A percentile compares a stretch with the other conserved stretches of the same genome.
Conservation (phyloP, 2,113 vertebrate genomes). For the Acanthochromis polyacanthus region DNA sequence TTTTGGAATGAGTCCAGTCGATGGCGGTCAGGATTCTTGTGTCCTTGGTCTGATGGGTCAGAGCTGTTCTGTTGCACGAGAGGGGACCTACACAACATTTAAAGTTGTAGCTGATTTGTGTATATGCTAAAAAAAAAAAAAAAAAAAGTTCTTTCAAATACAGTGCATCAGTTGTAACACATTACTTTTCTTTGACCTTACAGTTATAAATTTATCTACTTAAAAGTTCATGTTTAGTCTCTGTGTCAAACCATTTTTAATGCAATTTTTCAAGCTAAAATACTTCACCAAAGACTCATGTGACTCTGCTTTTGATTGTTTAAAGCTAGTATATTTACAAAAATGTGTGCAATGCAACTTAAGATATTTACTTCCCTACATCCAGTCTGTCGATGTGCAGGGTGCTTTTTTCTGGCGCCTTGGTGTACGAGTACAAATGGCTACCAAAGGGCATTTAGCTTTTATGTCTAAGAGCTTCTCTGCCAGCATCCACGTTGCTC, state of each 20-base stretch:
- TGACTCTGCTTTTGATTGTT: not conserved
- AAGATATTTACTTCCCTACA: constrained; percentile 33
- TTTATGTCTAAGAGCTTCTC: constrained; percentile 51
- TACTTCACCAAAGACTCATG: not conserved
- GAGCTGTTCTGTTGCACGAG: no score
- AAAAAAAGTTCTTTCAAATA: no score
- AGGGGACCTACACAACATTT: no score
- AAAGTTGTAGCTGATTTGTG: not conserved
- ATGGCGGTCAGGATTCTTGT: no score
- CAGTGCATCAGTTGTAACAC: not conserved
- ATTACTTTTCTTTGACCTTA: not conserved
- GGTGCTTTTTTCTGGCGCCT: constrained; percentile 38
- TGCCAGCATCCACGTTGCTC: constrained; percentile 18
- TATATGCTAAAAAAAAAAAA: no score
- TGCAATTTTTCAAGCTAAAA: no score
- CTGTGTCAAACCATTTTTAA: not conserved
- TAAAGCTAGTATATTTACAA: not conserved
- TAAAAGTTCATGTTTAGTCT: not conserved
- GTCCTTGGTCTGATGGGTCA: no score
- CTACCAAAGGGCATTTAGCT: constrained; percentile 50
- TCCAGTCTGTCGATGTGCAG: constrained; percentile 21
- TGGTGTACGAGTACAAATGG: constrained; percentile 27
- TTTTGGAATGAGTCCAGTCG: no score
- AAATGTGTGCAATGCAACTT: constrained; percentile 14
- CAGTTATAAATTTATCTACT: not conserved